A percentile compares a stretch with the other conserved stretches of the same genome.
Evolutionary conservation across 2,888 invertebrate genomes (phyloP).

Genomic region (Agrotis puta): DNA sequence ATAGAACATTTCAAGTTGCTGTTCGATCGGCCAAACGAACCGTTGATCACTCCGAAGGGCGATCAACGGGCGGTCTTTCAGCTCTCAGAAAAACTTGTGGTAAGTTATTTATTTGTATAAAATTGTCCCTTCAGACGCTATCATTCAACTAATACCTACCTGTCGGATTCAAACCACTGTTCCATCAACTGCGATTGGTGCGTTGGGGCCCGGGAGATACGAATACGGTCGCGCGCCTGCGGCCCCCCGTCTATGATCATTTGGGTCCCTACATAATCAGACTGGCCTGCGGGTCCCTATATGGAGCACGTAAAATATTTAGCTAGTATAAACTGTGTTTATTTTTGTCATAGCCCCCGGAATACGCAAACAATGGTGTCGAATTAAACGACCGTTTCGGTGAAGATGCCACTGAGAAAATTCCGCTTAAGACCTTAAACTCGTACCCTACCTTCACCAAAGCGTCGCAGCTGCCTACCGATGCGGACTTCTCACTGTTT

Average conservation of each 20-base stretch:
- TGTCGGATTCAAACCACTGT: no score
- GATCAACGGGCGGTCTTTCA: slow-evolving; percentile 91
- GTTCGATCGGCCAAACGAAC: slow-evolving; percentile 92
- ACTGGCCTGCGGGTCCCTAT: no score
- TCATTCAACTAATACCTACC: no score
- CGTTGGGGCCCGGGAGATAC: no score
- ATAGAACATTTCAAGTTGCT: slow-evolving; percentile 80
- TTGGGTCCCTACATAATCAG: no score
- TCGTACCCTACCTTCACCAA: slow-evolving; percentile 90
- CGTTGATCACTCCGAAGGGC: slow-evolving; percentile 92
- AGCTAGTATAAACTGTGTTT: neutral
- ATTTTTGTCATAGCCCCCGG: slow-evolving; percentile 72
- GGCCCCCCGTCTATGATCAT: no score
- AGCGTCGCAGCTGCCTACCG: slow-evolving; percentile 90
- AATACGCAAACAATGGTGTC: slow-evolving; percentile 90
- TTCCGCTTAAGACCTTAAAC: slow-evolving; percentile 89
- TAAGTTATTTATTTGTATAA: slow-evolving; percentile 79
- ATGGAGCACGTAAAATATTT: neutral
- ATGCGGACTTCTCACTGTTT: slow-evolving; percentile 94
- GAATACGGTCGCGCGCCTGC: no score
- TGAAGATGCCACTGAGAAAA: slow-evolving; percentile 87
- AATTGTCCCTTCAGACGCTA: no score
- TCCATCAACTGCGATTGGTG: no score
- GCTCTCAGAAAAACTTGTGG: slow-evolving; percentile 91
- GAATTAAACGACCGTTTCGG: slow-evolving; percentile 92